Base-by-base conservation (phyloP, 2,797 vertebrate genomes). In the Acanthurus lineatus region DNA sequence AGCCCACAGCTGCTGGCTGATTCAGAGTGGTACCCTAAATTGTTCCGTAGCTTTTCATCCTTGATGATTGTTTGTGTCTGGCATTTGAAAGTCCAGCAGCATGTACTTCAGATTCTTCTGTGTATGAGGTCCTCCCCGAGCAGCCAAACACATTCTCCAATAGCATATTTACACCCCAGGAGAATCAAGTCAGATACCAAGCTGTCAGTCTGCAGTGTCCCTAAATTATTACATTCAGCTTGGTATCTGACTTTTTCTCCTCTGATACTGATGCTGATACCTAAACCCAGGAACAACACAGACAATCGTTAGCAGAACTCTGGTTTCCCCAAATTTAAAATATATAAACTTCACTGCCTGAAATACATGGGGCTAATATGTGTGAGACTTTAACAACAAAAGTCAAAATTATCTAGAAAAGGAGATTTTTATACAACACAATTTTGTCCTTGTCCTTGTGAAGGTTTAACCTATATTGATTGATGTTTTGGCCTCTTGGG, bases 1-100 rank as follows among this genome's bases (percentile, higher is more conserved):
- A 89, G 84, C 79, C 85, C 83, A 65, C 84, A 91, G 82, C 73
- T 84, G 74, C 64, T 83, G 78, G 81, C 82, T 70, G 72, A 69
- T 84, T 87, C 69, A 52, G 76, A 84, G 80, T 66, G 74, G 74
- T 77, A 79, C 77, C 83, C 78, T 81, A 87, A 88, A 86, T 86
- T 88, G 74, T 90, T 90, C 88, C 73, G 40, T 76, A 77, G 81
- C 75, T 76, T 90, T 89, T 90, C 73, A 76, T 77, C 80, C 76
- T 66, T 52, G 56, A 83, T 90, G 85, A 88, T 84, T 90, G 85
- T 88, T 91, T 82, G 77, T 80, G 86, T 91, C 89, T 90, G 86
- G 83, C 77, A 70, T 87, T 78, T 77, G 68, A 82, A 79, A 83
- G 81, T 74, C 76, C 83, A 85, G 81, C 49, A 83, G 64, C 59